These are phyloP conservation scores for Ascaphus truei DNA, from an alignment of 2,113 vertebrate species.

Conservation along the genomic window DNA sequence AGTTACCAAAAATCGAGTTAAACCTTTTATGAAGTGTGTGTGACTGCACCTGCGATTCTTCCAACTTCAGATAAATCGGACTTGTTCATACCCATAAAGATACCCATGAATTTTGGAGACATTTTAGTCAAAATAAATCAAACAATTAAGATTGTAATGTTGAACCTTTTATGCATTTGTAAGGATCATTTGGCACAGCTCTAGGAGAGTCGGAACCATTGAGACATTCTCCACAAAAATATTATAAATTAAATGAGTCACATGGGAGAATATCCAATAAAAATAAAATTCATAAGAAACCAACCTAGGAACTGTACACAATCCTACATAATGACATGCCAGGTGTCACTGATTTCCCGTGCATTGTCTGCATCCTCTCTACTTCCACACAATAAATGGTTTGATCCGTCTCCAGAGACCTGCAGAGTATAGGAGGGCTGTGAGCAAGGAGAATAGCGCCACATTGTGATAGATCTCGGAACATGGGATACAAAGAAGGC, in stretches of 20 bases:
- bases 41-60: no score
- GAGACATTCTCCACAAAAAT: slow-evolving; percentile 5
- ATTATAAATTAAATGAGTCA: background rate
- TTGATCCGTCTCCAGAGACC: no score
- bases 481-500: no score
- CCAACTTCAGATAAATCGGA: no score
- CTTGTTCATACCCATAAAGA: no score
- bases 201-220: background rate
- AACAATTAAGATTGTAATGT: background rate
- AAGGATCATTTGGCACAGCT: background rate
- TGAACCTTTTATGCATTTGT: background rate
- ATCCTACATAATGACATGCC: background rate
- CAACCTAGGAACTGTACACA: background rate
- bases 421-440: no score
- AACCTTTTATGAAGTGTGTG: no score
- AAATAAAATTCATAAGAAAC: background rate
- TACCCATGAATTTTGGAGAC: no score
- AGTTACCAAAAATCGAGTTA: no score
- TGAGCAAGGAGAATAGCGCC: background rate
- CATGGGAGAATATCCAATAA: slow-evolving; percentile 5
- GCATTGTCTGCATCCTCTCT: no score
- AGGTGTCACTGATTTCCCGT: background rate
- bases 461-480: background rate
- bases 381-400: no score
- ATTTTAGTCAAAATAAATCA: background rate